Evolutionary conservation across 2,888 invertebrate species (phyloP).

Genomic region (Acrobeloides nanus): DNA sequence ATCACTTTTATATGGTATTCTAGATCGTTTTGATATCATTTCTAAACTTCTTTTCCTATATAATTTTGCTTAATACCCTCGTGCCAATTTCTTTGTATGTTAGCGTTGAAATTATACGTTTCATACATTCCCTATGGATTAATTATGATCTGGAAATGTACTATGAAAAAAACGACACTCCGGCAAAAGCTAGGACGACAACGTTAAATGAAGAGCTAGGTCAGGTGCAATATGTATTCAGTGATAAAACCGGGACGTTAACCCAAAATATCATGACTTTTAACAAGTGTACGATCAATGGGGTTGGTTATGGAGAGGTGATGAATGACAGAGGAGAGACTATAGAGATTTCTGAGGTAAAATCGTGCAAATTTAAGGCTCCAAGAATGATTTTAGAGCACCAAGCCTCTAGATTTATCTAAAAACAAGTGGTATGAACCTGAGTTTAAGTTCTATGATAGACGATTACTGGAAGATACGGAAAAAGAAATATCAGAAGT

Average conservation of each 20-base stretch:
- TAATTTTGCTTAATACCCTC: slow-evolving; percentile 96
- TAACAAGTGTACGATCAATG: slow-evolving; percentile 92
- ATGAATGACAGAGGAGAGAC: slow-evolving; percentile 35
- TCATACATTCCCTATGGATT: slow-evolving; percentile 93
- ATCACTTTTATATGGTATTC: slow-evolving; percentile 1
- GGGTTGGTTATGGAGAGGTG: slow-evolving; percentile 79
- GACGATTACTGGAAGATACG: slow-evolving; percentile 74
- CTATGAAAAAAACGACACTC: slow-evolving; percentile 58
- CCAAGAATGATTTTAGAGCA: slow-evolving; percentile 25
- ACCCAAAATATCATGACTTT: slow-evolving; percentile 99
- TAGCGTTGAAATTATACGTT: slow-evolving; percentile 79
- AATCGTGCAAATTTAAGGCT: no score
- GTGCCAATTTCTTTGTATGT: slow-evolving; percentile 98
- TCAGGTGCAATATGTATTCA: slow-evolving; percentile 90
- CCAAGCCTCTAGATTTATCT: slow-evolving; percentile 69
- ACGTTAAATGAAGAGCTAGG: slow-evolving; percentile 78
- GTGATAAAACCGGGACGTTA: slow-evolving; percentile 96
- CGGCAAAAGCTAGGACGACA: slow-evolving; percentile 75
- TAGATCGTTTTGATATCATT: slow-evolving; percentile 73
- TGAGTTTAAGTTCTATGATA: slow-evolving; percentile 87
- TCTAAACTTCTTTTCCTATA: slow-evolving; percentile 95
- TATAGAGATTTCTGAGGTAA: slow-evolving; percentile 33
- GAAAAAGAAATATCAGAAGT: slow-evolving; percentile 64
- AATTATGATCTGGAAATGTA: slow-evolving; percentile 99
- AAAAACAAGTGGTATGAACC: slow-evolving; percentile 78